Evolutionary conservation across 2,888 invertebrate genomes (phyloP).

Genomic region (Xylocampa areola): DNA sequence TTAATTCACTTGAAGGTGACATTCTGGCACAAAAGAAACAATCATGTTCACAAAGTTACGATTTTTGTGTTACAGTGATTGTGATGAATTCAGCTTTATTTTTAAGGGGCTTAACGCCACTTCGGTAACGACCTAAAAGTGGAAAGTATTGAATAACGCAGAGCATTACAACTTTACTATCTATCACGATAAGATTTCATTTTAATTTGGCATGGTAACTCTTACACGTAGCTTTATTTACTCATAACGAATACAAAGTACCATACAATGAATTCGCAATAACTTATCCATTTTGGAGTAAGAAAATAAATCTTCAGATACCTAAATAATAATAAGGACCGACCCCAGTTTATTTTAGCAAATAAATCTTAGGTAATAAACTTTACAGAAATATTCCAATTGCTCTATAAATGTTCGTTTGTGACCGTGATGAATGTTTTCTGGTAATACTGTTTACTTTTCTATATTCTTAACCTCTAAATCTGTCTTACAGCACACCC

Average conservation of each 20-base stretch:
- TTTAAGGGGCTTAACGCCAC: not conserved
- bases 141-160: conserved; percentile 10
- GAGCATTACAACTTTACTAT: conserved; percentile 2
- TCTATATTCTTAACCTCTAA: conserved; percentile 43
- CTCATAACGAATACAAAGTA: conserved; percentile 15
- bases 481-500: conserved; percentile 41
- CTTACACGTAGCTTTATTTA: not conserved
- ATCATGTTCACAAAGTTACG: not conserved
- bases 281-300: conserved; percentile 21
- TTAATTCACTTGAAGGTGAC: conserved; percentile 43
- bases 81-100: conserved; percentile 14
- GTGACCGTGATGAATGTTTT: conserved; percentile 49
- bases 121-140: not conserved
- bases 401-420: conserved; percentile 52
- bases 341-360: conserved; percentile 18
- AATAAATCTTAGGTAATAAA: conserved; percentile 47
- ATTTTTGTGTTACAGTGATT: conserved; percentile 14
- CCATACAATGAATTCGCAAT: not conserved
- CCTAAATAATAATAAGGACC: conserved; percentile 45
- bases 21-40: conserved; percentile 1
- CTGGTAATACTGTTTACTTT: conserved; percentile 47
- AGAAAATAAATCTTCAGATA: conserved; percentile 17
- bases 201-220: conserved; percentile 38
- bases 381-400: conserved; percentile 49
- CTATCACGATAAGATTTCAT: conserved; percentile 31